Base-by-base conservation (phyloP, 2,888 invertebrate species). In the Acanthosepion pharaonis region DNA sequence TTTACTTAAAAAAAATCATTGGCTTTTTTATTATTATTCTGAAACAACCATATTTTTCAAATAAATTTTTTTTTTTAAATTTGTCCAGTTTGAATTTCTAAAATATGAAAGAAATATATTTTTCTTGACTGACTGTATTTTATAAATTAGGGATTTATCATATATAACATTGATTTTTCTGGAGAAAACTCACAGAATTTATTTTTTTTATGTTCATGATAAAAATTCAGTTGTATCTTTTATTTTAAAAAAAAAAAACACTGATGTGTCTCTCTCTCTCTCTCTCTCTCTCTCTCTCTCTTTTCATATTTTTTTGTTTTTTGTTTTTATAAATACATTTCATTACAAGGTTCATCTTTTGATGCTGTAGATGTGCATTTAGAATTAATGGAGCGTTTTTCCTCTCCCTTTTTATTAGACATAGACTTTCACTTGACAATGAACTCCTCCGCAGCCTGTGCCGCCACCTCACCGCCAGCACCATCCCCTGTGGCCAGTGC, bases 371-470 rank as follows among this genome's bases (percentile, higher is more conserved):
- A 78, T 51, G 20, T 93, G n/a, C n/a, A 49, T 93, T 93, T 53
- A 93, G 93, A 93, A 93, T 93, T 93, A 93, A 93, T 51, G 93
- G 49, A 53, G 51, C 48, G 5, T 55, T 94, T 94, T 94, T 94
- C 94, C 53, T 94, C 94, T 94, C 94, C 55, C n/a, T 94, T 94
- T 94, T 64, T 64, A 94, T 94, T 48, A 94, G 94, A 94, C 55
- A 42, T 94, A 94, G 55, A 94, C 48, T 94, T 94, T 94, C 55
- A 94, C 64, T 55, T 94, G 94, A 94, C 94, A 59, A 42, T 48
- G 48, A 64, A 15, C 55, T 53, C 64, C 59, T 64, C 64, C 15
- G 64, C 48, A 23, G 94, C 53, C 48, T 33, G 51, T 51, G n/a
- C 28, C 93, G n/a, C n/a, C 93, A 49, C 20, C 93, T 53, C 93